These are phyloP conservation scores for Simalia tracyae DNA, from an alignment of 2,797 vertebrate genomes.

Conservation along the genomic window DNA sequence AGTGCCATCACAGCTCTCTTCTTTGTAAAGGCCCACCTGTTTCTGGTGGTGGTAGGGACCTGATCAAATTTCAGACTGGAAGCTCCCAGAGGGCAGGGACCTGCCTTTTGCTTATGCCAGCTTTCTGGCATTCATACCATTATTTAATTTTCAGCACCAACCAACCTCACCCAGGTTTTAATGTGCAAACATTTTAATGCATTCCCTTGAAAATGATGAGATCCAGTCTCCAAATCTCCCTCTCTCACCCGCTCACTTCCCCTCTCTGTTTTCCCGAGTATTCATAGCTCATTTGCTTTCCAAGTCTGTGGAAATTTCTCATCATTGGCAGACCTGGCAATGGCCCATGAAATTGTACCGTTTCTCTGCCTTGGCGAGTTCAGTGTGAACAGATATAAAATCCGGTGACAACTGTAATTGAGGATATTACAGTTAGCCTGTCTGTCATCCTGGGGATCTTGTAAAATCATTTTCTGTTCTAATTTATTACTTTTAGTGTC, in stretches of 20 bases:
- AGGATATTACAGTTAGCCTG: conserved; percentile 78
- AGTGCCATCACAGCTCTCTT: not conserved
- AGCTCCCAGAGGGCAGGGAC: not conserved
- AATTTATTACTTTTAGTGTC: conserved; percentile 87
- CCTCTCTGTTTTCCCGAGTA: not conserved
- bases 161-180: not conserved
- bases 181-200: not conserved
- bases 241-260: not conserved
- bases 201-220: not conserved
- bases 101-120: not conserved
- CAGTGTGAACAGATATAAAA: conserved; percentile 73
- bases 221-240: not conserved
- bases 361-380: conserved; percentile 68
- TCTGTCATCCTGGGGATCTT: conserved; percentile 75
- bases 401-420: conserved; percentile 76
- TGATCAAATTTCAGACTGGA: not conserved
- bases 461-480: conserved; percentile 82
- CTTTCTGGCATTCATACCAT: not conserved
- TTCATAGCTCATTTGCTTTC: conserved; percentile 7
- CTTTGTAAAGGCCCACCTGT: not conserved
- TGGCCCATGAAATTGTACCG: conserved; percentile 71
- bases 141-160: not conserved
- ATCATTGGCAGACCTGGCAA: conserved; percentile 61
- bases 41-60: not conserved
- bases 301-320: conserved; percentile 25